A percentile compares a stretch with the other conserved stretches of the same genome.
These are phyloP conservation scores for Morone chrysops DNA, from an alignment of 2,113 vertebrate genomes.

Conservation along the genomic window DNA sequence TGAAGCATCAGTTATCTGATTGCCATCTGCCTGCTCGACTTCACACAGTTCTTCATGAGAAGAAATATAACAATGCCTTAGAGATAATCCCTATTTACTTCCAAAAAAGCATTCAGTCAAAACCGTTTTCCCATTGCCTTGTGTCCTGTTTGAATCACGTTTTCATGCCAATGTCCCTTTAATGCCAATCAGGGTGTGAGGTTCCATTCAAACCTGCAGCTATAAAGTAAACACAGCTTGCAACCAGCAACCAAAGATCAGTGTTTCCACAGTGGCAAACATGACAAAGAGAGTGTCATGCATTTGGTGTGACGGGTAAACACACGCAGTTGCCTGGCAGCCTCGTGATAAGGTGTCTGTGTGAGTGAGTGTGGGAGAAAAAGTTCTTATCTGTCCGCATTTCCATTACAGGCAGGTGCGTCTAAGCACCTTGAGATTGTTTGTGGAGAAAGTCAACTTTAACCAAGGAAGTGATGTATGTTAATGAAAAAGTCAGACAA, in stretches of 20 bases:
- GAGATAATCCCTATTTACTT: neutral
- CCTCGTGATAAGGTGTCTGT: conserved; percentile 50
- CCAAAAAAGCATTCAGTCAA: conserved; percentile 19
- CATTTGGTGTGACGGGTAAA: conserved; percentile 48
- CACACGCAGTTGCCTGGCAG: conserved; percentile 48
- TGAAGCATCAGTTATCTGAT: conserved; percentile 1
- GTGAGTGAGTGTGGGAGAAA: conserved; percentile 11
- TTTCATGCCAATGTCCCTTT: conserved; percentile 23
- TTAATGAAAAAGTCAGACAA: conserved; percentile 38
- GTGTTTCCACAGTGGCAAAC: conserved; percentile 38
- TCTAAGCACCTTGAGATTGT: conserved; percentile 4
- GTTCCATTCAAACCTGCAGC: conserved; percentile 38
- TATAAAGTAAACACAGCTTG: conserved; percentile 50
- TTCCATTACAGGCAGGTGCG: conserved; percentile 57
- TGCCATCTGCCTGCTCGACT: conserved; percentile 32
- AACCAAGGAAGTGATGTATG: conserved; percentile 36
- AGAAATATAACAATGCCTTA: neutral
- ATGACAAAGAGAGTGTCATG: conserved; percentile 17
- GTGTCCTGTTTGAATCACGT: conserved; percentile 24
- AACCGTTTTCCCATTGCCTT: neutral
- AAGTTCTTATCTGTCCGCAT: conserved; percentile 56
- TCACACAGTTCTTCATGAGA: conserved; percentile 22
- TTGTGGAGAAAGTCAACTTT: conserved; percentile 35
- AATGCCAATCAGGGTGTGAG: conserved; percentile 33
- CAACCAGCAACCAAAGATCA: conserved; percentile 38